Base-by-base conservation (phyloP, 1,140 invertebrate species). In the Hycleus cichorii region DNA sequence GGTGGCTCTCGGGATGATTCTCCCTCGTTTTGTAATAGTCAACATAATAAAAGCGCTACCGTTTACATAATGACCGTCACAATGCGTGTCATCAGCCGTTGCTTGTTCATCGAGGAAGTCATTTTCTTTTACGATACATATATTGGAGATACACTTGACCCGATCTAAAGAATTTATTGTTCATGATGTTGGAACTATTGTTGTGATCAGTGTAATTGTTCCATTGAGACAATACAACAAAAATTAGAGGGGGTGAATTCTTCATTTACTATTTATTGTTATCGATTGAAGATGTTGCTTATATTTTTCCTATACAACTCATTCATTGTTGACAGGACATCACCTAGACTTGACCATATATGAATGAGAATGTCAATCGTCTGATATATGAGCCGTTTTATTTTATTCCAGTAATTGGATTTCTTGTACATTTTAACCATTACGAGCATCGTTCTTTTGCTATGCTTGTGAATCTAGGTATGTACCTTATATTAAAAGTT, bases 11-110 rank as follows among this genome's bases (percentile, higher is more conserved):
- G 44, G 18, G 44, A 9, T 46, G 50, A 52, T 56, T 32, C 32
- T 32, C 32, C 32, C 32, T 32, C 32, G 32, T 32, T 32, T 32
- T 32, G 32, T 32, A 32, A 32, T 39, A 38, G 39, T 52, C 49
- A 11, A 43, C 49, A 68, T 69, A 69, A 68, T 68, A 68, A 69
- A 64, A 58, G 62, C 58, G 49, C 59, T 39, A 55, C 55, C 68
- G 64, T 68, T 69, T 69, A 69, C 66, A 68, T 69, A 69, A 69
- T 69, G 68, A 69, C 68, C 59, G 66, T 64, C 59, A 70, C 68
- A 70, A 70, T 70, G 65, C 63, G 65, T 70, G 68, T 68, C 68
- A 70, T 70, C 68, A 70, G 59, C 55, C 58, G 32, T 53, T 62
- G 62, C 68, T 70, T 70, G 68, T 70, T 70, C 68, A 62, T 62